These are phyloP conservation scores for Balanococcus diminutus DNA, from an alignment of 2,888 invertebrate species.

Conservation along the genomic window DNA sequence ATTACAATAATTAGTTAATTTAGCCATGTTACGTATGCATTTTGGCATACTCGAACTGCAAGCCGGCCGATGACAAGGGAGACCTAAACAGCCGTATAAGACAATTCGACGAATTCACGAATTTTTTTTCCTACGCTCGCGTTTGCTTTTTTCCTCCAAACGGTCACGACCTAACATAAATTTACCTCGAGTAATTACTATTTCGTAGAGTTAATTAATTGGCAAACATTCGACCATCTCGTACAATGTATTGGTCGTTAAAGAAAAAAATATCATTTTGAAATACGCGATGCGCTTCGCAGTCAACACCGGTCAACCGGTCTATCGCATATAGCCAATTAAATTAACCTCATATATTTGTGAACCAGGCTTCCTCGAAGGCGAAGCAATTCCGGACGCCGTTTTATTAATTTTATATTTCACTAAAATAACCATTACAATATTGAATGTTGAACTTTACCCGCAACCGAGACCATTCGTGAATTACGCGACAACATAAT, in stretches of 20 bases:
- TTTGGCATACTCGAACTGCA: not conserved
- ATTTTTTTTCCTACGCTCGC: not conserved
- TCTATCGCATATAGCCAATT: not conserved
- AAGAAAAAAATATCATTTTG: not conserved
- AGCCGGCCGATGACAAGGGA: not conserved
- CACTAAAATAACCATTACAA: not conserved
- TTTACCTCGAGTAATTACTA: slow-evolving; percentile 1
- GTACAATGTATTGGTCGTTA: not conserved
- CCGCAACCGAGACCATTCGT: not conserved
- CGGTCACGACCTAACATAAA: not conserved
- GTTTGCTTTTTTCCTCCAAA: not conserved
- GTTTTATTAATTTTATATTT: not conserved
- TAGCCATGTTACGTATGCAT: not conserved
- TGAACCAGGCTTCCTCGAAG: not conserved
- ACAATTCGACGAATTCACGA: not conserved
- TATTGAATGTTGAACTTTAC: slow-evolving; percentile 5
- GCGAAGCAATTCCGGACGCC: not conserved
- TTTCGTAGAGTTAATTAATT: not conserved
- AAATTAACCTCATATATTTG: not conserved
- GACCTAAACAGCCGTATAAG: not conserved
- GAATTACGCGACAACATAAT: not conserved
- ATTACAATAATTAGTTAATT: slow-evolving; percentile 5
- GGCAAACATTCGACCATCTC: slow-evolving; percentile 1
- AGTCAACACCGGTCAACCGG: not conserved
- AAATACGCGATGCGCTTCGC: not conserved